These are phyloP conservation scores for Smutsia temminckii DNA, from an alignment of 2,797 vertebrate species.

Conservation along the genomic window DNA sequence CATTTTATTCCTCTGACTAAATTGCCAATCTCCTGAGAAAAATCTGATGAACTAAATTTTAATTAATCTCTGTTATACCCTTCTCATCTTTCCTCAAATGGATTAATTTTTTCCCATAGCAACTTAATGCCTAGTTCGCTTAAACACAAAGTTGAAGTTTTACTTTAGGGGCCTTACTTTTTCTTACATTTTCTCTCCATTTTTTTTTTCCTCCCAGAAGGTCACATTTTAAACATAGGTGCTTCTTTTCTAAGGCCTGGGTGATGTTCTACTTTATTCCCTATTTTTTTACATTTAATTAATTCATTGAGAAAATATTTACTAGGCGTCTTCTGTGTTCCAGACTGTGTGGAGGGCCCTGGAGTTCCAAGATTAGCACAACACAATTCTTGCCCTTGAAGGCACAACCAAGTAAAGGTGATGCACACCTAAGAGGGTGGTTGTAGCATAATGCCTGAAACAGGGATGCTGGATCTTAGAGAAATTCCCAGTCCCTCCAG, in stretches of 20 bases:
- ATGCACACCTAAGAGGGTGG: too few relatives aligned
- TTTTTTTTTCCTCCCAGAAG: background rate
- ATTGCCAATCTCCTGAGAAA: conserved; percentile 77
- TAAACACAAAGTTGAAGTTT: conserved; percentile 46
- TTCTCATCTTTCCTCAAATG: conserved; percentile 74
- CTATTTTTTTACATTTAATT: background rate
- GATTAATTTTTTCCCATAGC: conserved; percentile 73
- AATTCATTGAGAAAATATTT: background rate
- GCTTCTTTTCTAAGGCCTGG: background rate
- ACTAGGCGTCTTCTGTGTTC: background rate
- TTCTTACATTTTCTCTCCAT: background rate
- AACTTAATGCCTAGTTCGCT: conserved; percentile 68
- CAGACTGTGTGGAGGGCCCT: background rate
- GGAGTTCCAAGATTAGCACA: background rate
- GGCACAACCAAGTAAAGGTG: too few relatives aligned
- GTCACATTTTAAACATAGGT: background rate
- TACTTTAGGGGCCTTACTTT: conserved; percentile 1
- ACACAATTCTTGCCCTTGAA: background rate
- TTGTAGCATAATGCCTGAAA: background rate
- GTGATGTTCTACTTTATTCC: background rate
- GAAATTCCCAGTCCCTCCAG: background rate
- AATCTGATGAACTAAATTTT: conserved; percentile 80
- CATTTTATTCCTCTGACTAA: conserved; percentile 68
- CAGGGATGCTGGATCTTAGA: background rate
- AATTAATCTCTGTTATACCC: conserved; percentile 76